A percentile compares a stretch with the other conserved stretches of the same genome.
Conservation (phyloP, 2,113 vertebrate genomes). For the Drymodes brunneopygia region DNA sequence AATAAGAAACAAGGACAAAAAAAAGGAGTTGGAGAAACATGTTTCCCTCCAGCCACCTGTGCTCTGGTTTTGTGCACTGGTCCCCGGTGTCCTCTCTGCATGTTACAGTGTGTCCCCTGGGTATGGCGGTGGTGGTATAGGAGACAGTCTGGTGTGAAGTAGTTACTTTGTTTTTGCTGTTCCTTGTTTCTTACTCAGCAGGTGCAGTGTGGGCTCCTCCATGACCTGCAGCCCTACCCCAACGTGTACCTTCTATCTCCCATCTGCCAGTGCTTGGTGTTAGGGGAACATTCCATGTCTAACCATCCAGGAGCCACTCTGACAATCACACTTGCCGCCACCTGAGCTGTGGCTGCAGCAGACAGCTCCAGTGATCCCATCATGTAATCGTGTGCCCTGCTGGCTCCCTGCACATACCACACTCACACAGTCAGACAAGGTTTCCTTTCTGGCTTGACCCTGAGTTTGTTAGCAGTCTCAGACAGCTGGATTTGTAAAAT, state of each 20-base stretch:
- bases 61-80: fast-evolving
- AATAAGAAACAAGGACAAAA: background rate
- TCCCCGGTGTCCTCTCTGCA: background rate
- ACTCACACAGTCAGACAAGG: background rate
- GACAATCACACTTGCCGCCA: background rate
- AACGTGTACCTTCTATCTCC: background rate
- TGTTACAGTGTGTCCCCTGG: background rate
- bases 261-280: background rate
- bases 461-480: background rate
- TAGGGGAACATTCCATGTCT: background rate
- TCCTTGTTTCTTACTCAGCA: background rate
- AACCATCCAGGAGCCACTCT: background rate
- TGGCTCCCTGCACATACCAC: background rate
- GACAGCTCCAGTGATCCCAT: background rate
- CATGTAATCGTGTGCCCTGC: fast-evolving
- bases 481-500: background rate
- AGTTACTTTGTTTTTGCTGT: background rate
- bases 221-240: fast-evolving
- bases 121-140: background rate
- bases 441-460: background rate
- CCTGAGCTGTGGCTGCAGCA: background rate
- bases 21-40: fast-evolving
- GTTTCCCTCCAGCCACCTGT: fast-evolving
- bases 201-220: fast-evolving
- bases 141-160: background rate